Evolutionary conservation across 2,113 vertebrate genomes (phyloP).

Genomic region (Rhynchomys soricoides): DNA sequence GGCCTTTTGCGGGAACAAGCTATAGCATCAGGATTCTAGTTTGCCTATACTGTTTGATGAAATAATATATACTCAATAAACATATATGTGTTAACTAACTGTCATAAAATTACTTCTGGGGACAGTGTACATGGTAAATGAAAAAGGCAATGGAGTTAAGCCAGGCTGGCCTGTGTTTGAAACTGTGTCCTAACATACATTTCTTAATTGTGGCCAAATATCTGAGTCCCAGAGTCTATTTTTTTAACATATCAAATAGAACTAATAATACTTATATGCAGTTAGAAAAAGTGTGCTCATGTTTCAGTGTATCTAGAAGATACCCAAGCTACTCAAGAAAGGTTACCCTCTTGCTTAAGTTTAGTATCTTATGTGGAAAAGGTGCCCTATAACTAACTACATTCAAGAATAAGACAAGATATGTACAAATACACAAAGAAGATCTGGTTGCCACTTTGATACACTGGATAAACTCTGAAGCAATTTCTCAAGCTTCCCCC

Average conservation of each 20-base stretch:
- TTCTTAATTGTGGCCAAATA: conserved; percentile 2
- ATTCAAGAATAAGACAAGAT: background rate
- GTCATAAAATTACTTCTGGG: background rate
- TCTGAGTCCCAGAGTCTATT: background rate
- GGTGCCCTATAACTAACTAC: conserved; percentile 2
- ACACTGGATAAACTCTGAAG: conserved; percentile 40
- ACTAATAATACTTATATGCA: background rate
- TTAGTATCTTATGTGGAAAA: background rate
- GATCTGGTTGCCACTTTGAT: background rate
- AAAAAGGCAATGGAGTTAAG: background rate
- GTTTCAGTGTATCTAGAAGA: background rate
- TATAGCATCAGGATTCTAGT: background rate
- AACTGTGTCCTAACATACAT: background rate
- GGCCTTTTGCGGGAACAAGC: background rate
- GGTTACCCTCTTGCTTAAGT: background rate
- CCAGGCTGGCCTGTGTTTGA: background rate
- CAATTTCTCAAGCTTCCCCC: background rate
- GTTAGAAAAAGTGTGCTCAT: background rate
- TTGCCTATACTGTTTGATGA: background rate
- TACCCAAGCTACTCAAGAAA: background rate
- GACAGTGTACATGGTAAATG: background rate
- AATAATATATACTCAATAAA: conserved; percentile 17
- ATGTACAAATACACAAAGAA: conserved; percentile 23
- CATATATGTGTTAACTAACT: background rate
- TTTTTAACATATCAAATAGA: background rate